Base-by-base conservation (phyloP, 35 echinoderm and acorn worm genomes). In the Hemicentrotus pulcherrimus region DNA sequence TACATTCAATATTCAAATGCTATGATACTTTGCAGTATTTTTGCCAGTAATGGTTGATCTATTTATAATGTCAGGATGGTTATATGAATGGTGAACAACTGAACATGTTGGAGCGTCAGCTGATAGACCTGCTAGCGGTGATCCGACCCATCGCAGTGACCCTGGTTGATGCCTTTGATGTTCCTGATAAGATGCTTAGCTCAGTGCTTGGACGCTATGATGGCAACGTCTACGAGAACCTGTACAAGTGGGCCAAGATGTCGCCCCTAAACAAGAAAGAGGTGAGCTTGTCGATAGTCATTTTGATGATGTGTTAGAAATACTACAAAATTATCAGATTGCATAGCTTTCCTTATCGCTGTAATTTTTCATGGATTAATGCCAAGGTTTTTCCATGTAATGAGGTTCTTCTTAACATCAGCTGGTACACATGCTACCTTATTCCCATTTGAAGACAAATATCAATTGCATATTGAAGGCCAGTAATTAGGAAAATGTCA, bases 231-330 rank as follows among this genome's bases (percentile, higher is more conserved):
- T 99, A 99, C 50, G 98, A 99, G 92, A 97, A 96, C 85, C 86
- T 98, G 35, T 99, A 99, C 96, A 95, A 99, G 85, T 99, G 98
- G 98, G 98, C 98, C 88, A 99, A 99, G 93, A 85, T 88, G 22
- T 91, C 96, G 9, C 98, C 98, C 0, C 94, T 99, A 61, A 99
- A 99, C 86, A 90, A 97, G 86, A 97, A 96, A 94, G 98, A 99
- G 91, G 98, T 99, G 96, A 96, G 91, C 88, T 47, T 33, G 18
- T 14, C n/a, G n/a, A n/a, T n/a, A 55, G 50, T 55, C 9, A 55
- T 2, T 11, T 55, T 15, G 50, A 55, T 55, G 50, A 55, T 15
- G 50, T 55, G 50, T 55, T 55, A 15, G 50, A 9, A 55, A 55
- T 55, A 12, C 12, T 0, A 11, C 50, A 55, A 11, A 10, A 55